Evolutionary conservation across 2,797 vertebrate species (phyloP).

Genomic region (Macropodus opercularis): DNA sequence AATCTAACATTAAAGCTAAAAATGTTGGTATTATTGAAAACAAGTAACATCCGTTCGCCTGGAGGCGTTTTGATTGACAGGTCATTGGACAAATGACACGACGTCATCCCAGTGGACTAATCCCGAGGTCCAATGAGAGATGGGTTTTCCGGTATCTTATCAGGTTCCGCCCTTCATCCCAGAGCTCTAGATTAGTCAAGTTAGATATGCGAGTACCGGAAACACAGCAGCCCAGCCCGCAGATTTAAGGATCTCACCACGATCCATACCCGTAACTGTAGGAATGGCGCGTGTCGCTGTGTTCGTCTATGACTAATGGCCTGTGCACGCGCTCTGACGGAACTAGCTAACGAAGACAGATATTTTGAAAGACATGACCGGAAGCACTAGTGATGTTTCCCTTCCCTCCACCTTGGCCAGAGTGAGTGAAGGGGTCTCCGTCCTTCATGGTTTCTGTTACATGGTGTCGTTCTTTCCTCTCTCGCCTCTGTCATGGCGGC

Average conservation of each 20-base stretch:
- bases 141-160: conserved; percentile 3
- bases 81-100: conserved; percentile 31
- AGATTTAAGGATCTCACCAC: conserved; percentile 19
- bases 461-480: neutral
- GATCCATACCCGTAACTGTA: no score
- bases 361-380: conserved; percentile 29
- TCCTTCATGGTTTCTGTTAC: neutral
- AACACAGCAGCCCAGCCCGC: neutral
- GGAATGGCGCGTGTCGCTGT: no score
- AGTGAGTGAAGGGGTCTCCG: neutral
- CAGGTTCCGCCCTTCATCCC: conserved; percentile 32
- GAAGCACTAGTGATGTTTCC: neutral
- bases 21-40: no score
- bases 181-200: neutral
- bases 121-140: conserved; percentile 52
- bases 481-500: conserved; percentile 31
- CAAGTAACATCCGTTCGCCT: no score
- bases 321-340: no score
- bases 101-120: conserved; percentile 46
- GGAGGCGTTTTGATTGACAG: conserved; percentile 32
- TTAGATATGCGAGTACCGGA: neutral
- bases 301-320: no score
- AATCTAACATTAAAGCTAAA: no score
- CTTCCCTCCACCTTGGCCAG: rapidly evolving
- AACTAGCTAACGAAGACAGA: no score